Base-by-base conservation (phyloP, 2,888 invertebrate species). In the Yponomeuta cagnagella region DNA sequence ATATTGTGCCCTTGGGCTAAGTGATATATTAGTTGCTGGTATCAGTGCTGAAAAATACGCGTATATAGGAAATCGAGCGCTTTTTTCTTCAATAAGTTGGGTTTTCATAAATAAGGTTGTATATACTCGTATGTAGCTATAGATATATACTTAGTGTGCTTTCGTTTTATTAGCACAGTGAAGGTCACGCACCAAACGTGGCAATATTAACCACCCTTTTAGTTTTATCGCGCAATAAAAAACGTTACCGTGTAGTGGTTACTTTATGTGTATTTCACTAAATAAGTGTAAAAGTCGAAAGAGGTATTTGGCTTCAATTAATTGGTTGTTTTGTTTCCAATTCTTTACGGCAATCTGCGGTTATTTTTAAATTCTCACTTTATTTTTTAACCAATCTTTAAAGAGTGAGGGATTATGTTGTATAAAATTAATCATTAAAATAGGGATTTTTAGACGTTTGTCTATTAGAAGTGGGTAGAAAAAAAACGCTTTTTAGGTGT, bases 201-300 rank as follows among this genome's bases (percentile, higher is more conserved):
- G 83, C 83, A 87, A 86, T 79, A 80, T 33, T 66, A 15, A 81
- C 82, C 84, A 86, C 87, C 89, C 87, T 90, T 89, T 89, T 87
- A 87, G 87, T 86, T 90, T 90, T 89, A 89, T 79, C 85, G 76
- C 77, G 76, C 79, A 78, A 89, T 89, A 89, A 90, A 89, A 84
- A 79, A 78, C 81, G 77, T 52, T 52, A 52, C 15, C 52, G 15
- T 43, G 6, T 58, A 58, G 52, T 15, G 52, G 52, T 58, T 58
- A 58, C 52, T 58, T 58, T 58, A 58, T 4, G 52, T 10, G 10
- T 52, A 52, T 23, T 64, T 4, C 30, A 23, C 64, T 10, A n/a
- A 64, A 52, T 52, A 52, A 52, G 2, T 52, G 23, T 23, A 23
- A 23, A 23, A 52, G 52, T 10, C 52, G 52, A 52, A 52, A 52